Base-by-base conservation (phyloP, 1,140 invertebrate genomes). In the Megathymus violae region DNA sequence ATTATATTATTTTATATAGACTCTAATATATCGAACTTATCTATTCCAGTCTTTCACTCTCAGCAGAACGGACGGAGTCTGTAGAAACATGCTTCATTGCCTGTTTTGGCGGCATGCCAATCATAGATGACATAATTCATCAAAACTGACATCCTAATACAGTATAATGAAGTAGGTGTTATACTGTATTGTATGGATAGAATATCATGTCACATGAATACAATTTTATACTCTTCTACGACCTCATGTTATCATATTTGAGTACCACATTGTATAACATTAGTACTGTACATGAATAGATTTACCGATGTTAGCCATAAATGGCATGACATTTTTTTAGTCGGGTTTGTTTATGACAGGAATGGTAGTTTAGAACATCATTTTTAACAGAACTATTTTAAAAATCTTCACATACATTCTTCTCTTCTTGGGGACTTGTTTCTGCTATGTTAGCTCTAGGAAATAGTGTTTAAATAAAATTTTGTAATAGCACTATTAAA, bases 21-120 rank as follows among this genome's bases (percentile, higher is more conserved):
- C 10, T 25, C 46, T 34, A 27, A 22, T n/a, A 31, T 36, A 46
- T 58, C 17, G 10, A 31, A 58, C 4, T 6, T 41, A 17, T 58
- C 16, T 47, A 47, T 38, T 36, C 14, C 4, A 22, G n/a, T 34
- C 16, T 46, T 25, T 38, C 56, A 59, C 36, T 38, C 16, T 59
- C 56, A 47, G 56, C 54, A 47, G 31, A 47, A 47, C 27, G 22
- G 54, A 46, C 41, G 1, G 19, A 47, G 43, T 51, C 47, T 44
- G 27, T 59, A 47, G 43, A 36, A 19, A 59, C 43, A 46, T 59
- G 56, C 56, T 59, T 59, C 43, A 46, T 47, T 47, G 56, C 43
- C 56, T 59, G 56, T 38, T 47, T 59, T 59, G 56, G 56, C 43
- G 43, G 56, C 56, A 59, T 59, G 43, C 56, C 56, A 59, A 38